These are phyloP conservation scores for Serranus cabrilla DNA, from an alignment of 2,797 vertebrate species.

Conservation along the genomic window DNA sequence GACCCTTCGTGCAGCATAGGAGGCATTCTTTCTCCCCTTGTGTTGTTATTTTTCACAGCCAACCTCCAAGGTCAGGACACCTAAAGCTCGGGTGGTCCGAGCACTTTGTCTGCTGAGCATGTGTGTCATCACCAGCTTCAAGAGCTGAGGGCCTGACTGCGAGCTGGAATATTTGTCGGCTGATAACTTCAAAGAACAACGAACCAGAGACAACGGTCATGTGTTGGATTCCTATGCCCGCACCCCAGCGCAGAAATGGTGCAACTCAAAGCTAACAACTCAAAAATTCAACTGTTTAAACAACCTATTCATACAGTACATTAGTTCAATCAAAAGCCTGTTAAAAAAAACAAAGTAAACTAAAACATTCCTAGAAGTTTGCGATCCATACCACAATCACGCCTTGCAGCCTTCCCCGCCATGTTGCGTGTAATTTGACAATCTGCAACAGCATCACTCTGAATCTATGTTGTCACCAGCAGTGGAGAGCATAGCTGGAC, in stretches of 20 bases:
- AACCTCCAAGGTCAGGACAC: constrained; percentile 84
- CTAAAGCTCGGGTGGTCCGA: constrained; percentile 79
- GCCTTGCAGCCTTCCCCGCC: constrained; percentile 19
- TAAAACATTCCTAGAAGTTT: constrained; percentile 9
- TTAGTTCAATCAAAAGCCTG: constrained; percentile 5
- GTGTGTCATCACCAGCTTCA: constrained; percentile 81
- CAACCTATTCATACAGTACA: constrained; percentile 21
- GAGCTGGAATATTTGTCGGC: constrained; percentile 75
- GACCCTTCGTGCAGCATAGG: constrained; percentile 67
- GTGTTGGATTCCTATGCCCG: constrained; percentile 71
- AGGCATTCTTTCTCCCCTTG: constrained; percentile 74
- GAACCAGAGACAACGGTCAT: constrained; percentile 67
- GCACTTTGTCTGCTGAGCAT: constrained; percentile 81
- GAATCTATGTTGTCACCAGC: constrained; percentile 77
- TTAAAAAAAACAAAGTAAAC: not conserved
- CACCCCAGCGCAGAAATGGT: constrained; percentile 60
- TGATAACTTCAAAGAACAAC: constrained; percentile 84
- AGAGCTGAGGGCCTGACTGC: constrained; percentile 60
- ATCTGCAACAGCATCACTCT: constrained; percentile 68
- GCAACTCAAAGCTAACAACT: constrained; percentile 47
- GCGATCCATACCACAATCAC: constrained; percentile 2
- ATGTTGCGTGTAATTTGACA: constrained; percentile 75
- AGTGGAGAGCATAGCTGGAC: constrained; percentile 52
- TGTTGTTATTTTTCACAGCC: constrained; percentile 82
- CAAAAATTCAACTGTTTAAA: constrained; percentile 33